Base-by-base conservation (phyloP, 2,888 invertebrate species). In the Agonopterix subpropinquella region DNA sequence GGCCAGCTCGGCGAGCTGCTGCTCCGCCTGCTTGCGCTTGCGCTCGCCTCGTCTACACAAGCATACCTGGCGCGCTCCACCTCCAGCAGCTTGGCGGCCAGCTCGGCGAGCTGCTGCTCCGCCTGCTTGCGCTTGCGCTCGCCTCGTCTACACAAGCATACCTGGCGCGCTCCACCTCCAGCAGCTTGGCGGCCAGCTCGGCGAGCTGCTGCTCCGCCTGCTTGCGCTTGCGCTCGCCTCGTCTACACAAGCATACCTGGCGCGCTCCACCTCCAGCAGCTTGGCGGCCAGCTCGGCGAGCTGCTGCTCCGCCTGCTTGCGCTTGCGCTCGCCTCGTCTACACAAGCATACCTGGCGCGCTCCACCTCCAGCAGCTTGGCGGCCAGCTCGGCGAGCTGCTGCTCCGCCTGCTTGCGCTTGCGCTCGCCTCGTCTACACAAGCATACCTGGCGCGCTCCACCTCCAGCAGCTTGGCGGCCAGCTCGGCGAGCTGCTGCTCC, bases 101-200 rank as follows among this genome's bases (percentile, higher is more conserved):
- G 72, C 64, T 97, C 98, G 1, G 93, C 93, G 47, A 98, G 89
- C 76, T 96, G 96, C 48, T 92, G 92, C 76, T 99, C 99, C 0
- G 96, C 94, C 73, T 98, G 98, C 81, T 99, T 99, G 52, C 99
- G 92, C 39, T 97, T 92, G 47, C 98, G 92, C 82, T 99, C 99
- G 57, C 95, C 94, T n/a, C n/a, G n/a, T n/a, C n/a, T n/a, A n/a
- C n/a, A n/a, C n/a, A 13, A 18, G 18, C 58, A 46, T 11, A 86
- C 88, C 80, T 77, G 49, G 84, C 68, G 2, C 92, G 80, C 35
- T 91, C 90, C 1, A 86, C 66, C 45, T 90, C 90, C 59, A 84
- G 86, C 60, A 89, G 70, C 60, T 89, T 84, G 55, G 87, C 76
- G 53, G 82, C 62, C 51, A 94, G 72, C 64, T 97, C 98, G 1